A percentile compares a stretch with the other conserved stretches of the same genome.
Evolutionary conservation across 2,113 vertebrate genomes (phyloP).

Genomic region (Urocolius indicus): DNA sequence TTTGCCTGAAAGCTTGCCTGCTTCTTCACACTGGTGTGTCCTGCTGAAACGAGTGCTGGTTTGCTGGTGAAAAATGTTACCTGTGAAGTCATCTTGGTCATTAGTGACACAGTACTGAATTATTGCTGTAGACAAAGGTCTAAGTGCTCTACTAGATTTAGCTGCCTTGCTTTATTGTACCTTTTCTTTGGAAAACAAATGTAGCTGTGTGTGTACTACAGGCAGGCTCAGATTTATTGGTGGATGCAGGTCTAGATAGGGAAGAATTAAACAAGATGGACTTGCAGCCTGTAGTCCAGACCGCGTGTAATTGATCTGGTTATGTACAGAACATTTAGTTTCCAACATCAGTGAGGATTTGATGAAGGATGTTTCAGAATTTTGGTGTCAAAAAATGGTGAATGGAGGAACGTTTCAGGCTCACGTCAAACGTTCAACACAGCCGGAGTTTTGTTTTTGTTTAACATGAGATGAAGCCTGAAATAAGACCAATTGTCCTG

Average conservation of each 20-base stretch:
- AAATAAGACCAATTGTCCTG: not conserved
- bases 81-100: not conserved
- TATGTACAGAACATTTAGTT: not conserved
- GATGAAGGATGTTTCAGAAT: not conserved
- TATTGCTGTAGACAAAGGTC: too few species aligned
- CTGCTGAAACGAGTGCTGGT: too few species aligned
- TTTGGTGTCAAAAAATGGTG: not conserved
- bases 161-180: not conserved
- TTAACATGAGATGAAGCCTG: not conserved
- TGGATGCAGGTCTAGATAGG: not conserved
- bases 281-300: not conserved
- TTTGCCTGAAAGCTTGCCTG: not conserved
- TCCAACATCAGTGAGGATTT: not conserved
- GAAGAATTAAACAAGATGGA: not conserved
- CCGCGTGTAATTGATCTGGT: not conserved
- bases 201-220: not conserved
- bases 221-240: not conserved
- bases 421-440: not conserved
- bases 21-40: not conserved
- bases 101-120: not conserved
- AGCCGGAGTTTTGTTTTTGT: not conserved
- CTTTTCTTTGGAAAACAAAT: not conserved
- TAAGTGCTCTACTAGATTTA: not conserved
- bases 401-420: not conserved
- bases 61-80: not conserved